Percentiles rank a stretch among this genome's conserved stretches.
phyloP scores from a whole-genome alignment of 92 coral and sea anemone genomes.

The Epizoanthus ramosus region DNA sequence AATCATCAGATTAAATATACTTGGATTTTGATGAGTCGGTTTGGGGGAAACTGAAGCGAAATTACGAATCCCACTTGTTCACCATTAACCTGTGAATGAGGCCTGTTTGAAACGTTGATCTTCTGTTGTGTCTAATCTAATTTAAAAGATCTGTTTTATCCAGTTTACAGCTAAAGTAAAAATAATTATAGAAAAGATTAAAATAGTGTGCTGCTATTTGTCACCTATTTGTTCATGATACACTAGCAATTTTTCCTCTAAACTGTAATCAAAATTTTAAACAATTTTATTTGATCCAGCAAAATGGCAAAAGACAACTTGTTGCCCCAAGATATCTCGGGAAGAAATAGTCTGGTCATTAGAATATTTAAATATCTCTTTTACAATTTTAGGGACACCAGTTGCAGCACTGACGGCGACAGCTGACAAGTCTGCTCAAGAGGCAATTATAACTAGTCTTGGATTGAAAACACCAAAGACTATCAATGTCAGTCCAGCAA shows the following conservation, averaged over 20 bases:
- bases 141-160: no score
- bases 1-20: no score
- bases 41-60: no score
- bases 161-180: no score
- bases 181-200: neutral
- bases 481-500: neutral
- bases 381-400: constrained; percentile 8
- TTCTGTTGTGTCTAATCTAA: no score
- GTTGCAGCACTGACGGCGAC: constrained; percentile 4
- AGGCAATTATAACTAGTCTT: neutral
- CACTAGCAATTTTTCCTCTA: neutral
- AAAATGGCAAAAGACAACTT: constrained; percentile 4
- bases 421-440: constrained; percentile 1
- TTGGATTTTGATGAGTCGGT: no score
- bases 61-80: no score
- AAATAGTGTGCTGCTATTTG: no score
- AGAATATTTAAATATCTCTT: neutral
- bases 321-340: constrained; percentile 4
- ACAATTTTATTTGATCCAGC: constrained; percentile 8
- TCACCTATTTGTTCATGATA: no score
- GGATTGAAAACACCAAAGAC: neutral
- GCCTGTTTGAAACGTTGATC: no score
- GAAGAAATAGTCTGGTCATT: constrained; percentile 9
- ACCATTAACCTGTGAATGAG: no score
- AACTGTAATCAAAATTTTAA: neutral